Conservation (phyloP, 2,113 vertebrate genomes). For the Chaetops frenatus region DNA sequence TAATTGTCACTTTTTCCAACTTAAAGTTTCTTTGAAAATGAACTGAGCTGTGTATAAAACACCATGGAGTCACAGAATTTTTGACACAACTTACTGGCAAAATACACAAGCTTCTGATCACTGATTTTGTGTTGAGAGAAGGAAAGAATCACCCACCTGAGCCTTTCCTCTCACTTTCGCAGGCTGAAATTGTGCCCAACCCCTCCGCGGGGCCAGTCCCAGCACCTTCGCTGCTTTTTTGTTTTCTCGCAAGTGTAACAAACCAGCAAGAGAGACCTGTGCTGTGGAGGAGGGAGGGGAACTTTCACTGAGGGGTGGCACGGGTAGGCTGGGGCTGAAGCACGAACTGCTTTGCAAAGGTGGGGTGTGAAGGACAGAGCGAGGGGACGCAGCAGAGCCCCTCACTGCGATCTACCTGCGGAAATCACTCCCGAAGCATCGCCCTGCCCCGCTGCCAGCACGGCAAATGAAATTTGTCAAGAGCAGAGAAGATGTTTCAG, state of each 20-base stretch:
- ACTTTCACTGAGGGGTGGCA: accelerated
- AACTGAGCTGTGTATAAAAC: background rate
- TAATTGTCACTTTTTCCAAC: background rate
- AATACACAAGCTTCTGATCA: background rate
- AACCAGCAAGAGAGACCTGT: background rate
- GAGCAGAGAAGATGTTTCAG: background rate
- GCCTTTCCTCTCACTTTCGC: background rate
- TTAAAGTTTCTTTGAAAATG: background rate
- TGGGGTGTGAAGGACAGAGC: accelerated
- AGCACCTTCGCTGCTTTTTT: accelerated
- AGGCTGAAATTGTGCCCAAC: accelerated
- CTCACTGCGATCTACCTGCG: background rate
- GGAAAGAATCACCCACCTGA: accelerated
- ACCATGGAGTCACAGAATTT: background rate
- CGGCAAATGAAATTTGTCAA: background rate
- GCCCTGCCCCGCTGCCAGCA: background rate
- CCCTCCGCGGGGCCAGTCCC: accelerated
- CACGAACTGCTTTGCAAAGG: background rate
- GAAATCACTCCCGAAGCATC: background rate
- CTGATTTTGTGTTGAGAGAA: background rate
- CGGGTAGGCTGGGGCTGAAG: background rate
- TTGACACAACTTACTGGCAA: background rate
- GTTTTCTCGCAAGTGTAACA: background rate
- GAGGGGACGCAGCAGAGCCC: background rate
- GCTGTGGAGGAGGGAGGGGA: background rate